Evolutionary conservation across 2,888 invertebrate genomes (phyloP).

Genomic region (Omphaloscelis lunosa): DNA sequence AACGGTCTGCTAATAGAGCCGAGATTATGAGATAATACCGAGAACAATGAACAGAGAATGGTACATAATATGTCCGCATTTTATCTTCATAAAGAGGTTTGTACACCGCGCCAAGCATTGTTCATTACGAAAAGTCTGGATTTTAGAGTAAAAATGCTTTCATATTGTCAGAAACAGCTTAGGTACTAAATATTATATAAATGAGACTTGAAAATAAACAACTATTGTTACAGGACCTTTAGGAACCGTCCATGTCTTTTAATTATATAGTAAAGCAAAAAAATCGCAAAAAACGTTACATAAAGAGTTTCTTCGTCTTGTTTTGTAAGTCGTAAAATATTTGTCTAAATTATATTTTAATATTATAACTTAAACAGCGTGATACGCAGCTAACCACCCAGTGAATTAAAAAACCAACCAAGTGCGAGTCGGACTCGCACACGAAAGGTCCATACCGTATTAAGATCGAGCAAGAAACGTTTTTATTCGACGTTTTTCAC

Average conservation of each 20-base stretch:
- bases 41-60: constrained; percentile 20
- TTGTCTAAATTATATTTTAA: not conserved
- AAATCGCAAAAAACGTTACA: not conserved
- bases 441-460: no score
- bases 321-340: constrained; percentile 1
- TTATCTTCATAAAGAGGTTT: constrained; percentile 39
- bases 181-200: no score
- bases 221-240: not conserved
- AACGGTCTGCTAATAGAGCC: constrained; percentile 30
- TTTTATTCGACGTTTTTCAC: no score
- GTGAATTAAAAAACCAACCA: not conserved
- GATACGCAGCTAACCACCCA: not conserved
- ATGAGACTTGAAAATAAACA: not conserved
- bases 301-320: not conserved
- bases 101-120: constrained; percentile 17
- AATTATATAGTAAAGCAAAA: constrained; percentile 11
- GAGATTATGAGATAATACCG: constrained; percentile 47
- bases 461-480: no score
- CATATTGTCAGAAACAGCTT: not conserved
- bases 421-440: no score
- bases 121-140: constrained; percentile 34
- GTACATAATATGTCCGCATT: constrained; percentile 32
- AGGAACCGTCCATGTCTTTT: not conserved
- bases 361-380: not conserved
- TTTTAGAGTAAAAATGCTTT: constrained; percentile 21